A percentile compares a stretch with the other conserved stretches of the same genome.
Evolutionary conservation across 2,113 vertebrate genomes (phyloP).

Genomic region (Dipodomys spectabilis): DNA sequence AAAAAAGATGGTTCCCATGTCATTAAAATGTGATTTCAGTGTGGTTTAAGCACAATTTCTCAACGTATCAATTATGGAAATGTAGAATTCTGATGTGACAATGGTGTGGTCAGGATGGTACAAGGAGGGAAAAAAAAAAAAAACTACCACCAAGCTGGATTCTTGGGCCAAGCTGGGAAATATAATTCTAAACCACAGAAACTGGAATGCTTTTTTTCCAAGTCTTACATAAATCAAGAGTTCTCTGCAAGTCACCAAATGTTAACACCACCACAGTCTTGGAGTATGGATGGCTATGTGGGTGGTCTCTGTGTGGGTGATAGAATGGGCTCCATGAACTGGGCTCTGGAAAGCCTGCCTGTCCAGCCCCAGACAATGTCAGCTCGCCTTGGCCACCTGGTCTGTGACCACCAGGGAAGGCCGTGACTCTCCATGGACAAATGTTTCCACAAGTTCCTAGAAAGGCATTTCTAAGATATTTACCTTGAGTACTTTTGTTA

Average conservation of each 20-base stretch:
- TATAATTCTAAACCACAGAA: constrained; percentile 54
- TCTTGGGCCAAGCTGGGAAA: constrained; percentile 39
- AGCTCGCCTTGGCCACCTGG: no score
- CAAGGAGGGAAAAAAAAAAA: neutral
- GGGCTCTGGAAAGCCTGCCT: neutral
- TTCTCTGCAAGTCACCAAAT: neutral
- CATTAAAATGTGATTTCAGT: constrained; percentile 64
- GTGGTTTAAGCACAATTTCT: constrained; percentile 57
- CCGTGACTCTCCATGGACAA: neutral
- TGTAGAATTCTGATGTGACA: neutral
- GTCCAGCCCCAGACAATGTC: neutral
- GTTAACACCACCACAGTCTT: neutral
- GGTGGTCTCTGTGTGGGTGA: neutral
- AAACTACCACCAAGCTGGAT: neutral
- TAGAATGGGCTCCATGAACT: neutral
- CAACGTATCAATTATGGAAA: constrained; percentile 59
- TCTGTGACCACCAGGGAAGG: neutral
- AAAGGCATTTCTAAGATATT: neutral
- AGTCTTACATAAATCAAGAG: constrained; percentile 32
- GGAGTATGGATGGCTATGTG: fast-evolving
- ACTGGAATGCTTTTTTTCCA: neutral
- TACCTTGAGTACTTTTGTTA: neutral
- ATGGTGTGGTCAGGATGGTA: neutral
- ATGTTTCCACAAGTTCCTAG: neutral
- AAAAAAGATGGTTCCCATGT: neutral